Evolutionary conservation across 2,888 invertebrate species (phyloP).

Genomic region (Plebejus anna): DNA sequence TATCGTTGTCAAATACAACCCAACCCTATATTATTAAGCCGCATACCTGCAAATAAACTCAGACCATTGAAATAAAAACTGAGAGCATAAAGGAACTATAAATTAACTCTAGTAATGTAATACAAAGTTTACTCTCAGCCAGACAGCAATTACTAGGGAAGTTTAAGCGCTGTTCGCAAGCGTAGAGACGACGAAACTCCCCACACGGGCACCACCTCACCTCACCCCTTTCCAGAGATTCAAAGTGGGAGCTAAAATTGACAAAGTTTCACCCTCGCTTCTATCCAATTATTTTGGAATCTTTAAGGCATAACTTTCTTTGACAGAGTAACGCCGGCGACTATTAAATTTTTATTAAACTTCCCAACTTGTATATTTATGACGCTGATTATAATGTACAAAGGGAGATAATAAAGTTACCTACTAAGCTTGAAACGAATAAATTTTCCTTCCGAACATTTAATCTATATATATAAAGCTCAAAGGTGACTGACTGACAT

Average conservation of each 20-base stretch:
- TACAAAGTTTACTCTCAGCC: conserved; percentile 75
- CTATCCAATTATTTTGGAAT: conserved; percentile 65
- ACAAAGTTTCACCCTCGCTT: conserved; percentile 59
- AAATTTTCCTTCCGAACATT: not conserved
- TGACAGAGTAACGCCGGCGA: conserved; percentile 43
- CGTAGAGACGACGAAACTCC: conserved; percentile 51
- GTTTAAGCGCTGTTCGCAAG: conserved; percentile 74
- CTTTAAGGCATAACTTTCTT: conserved; percentile 59
- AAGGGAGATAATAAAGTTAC: conserved; percentile 17
- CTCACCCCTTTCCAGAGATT: conserved; percentile 59
- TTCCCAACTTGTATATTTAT: conserved; percentile 19
- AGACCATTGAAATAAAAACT: conserved; percentile 53
- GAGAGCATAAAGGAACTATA: conserved; percentile 70
- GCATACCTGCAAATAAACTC: conserved; percentile 3
- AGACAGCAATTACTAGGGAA: conserved; percentile 76
- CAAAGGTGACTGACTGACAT: too few species aligned
- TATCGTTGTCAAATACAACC: not conserved
- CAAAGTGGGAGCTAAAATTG: conserved; percentile 62
- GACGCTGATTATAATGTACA: conserved; percentile 27
- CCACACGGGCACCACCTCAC: conserved; percentile 45
- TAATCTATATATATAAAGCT: too few species aligned
- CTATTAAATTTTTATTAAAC: conserved; percentile 38
- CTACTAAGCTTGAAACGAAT: not conserved
- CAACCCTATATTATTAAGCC: not conserved
- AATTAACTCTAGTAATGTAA: conserved; percentile 75